Conservation (phyloP, 2,113 vertebrate species). For the Lipophrys pholis region DNA sequence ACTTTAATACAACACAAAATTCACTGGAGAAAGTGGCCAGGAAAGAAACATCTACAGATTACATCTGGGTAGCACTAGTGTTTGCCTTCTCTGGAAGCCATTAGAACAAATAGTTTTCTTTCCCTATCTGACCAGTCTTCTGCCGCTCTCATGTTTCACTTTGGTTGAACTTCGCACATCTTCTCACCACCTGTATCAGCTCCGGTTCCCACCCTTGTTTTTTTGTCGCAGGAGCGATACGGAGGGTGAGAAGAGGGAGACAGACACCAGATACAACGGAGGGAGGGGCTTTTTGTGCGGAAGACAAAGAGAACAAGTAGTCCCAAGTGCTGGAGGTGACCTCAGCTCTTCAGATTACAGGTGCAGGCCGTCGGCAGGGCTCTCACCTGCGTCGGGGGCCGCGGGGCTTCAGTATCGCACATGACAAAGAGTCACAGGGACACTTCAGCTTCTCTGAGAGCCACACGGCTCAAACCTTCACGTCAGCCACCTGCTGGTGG, state of each 20-base stretch:
- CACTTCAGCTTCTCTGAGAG: constrained; percentile 6
- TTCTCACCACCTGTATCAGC: constrained; percentile 69
- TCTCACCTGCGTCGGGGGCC: constrained; percentile 43
- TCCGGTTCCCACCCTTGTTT: constrained; percentile 65
- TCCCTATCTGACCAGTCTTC: constrained; percentile 44
- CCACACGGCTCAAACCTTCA: constrained; percentile 4
- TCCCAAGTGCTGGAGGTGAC: constrained; percentile 55
- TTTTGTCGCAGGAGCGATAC: constrained; percentile 28
- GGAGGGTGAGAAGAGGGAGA: constrained; percentile 24
- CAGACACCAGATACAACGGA: constrained; percentile 57
- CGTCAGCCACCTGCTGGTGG: constrained; percentile 17
- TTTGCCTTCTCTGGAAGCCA: constrained; percentile 78
- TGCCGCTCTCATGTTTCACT: constrained; percentile 63
- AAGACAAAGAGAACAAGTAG: constrained; percentile 54
- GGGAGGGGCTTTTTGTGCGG: constrained; percentile 30
- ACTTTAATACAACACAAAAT: constrained; percentile 70
- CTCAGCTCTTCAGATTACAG: constrained; percentile 62
- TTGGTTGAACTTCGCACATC: constrained; percentile 52
- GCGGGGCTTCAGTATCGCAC: constrained; percentile 26
- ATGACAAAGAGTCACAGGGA: constrained; percentile 37
- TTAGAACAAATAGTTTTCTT: constrained; percentile 68
- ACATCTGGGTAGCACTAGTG: constrained; percentile 68
- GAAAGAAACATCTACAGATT: constrained; percentile 40
- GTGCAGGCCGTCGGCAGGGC: constrained; percentile 30
- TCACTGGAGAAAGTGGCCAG: constrained; percentile 44